Percentiles rank a stretch among this genome's conserved stretches.
These are phyloP conservation scores for Drosophila histrio DNA, from an alignment of 2,888 invertebrate species.

Conservation along the genomic window DNA sequence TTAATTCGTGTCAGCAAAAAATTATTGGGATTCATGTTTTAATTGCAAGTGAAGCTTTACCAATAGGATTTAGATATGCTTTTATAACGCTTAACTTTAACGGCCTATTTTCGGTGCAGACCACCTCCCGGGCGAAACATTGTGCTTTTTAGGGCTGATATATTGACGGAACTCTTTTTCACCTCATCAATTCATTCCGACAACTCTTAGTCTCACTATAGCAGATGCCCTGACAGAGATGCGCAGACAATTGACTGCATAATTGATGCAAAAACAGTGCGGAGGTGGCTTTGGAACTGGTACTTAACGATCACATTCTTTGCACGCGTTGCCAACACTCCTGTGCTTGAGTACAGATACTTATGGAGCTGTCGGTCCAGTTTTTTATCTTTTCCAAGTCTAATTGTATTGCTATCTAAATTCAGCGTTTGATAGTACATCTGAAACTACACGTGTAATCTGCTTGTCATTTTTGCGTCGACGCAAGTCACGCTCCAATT, in stretches of 20 bases:
- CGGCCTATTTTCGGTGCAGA: slow-evolving; percentile 60
- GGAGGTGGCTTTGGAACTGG: slow-evolving; percentile 32
- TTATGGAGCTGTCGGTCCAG: slow-evolving; percentile 71
- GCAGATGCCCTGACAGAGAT: slow-evolving; percentile 63
- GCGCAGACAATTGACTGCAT: slow-evolving; percentile 57
- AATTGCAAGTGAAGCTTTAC: too few species aligned
- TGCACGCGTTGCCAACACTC: slow-evolving; percentile 72
- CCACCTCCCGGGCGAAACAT: slow-evolving; percentile 48
- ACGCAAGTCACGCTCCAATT: slow-evolving; percentile 75
- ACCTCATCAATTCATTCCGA: slow-evolving; percentile 82
- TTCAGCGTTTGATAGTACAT: slow-evolving; percentile 82
- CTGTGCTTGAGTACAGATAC: slow-evolving; percentile 63
- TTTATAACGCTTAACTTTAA: not conserved
- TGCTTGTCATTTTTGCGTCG: slow-evolving; percentile 75
- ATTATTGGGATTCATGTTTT: too few species aligned
- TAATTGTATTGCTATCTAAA: slow-evolving; percentile 83
- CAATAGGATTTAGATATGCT: not conserved
- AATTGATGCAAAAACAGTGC: slow-evolving; percentile 69
- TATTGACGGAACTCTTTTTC: slow-evolving; percentile 76
- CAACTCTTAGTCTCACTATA: slow-evolving; percentile 72
- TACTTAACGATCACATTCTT: slow-evolving; percentile 59
- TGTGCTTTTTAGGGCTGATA: slow-evolving; percentile 58
- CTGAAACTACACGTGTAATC: slow-evolving; percentile 77
- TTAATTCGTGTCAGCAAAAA: too few species aligned
- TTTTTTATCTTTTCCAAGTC: slow-evolving; percentile 82